Evolutionary conservation across 2,113 vertebrate species (phyloP).

Genomic region (Tragelaphus buxtoni): DNA sequence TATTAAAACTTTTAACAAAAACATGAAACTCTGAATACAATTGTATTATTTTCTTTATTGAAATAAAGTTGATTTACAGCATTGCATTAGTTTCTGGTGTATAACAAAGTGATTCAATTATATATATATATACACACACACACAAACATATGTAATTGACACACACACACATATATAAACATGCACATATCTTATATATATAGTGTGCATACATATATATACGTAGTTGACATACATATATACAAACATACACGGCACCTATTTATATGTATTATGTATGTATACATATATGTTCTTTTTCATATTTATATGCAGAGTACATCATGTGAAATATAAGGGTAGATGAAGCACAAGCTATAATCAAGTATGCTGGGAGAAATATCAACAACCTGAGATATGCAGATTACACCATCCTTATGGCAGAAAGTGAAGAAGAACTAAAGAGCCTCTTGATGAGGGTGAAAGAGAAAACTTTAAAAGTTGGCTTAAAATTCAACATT

Average conservation of each 20-base stretch:
- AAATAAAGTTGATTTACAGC: background rate
- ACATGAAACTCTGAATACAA: background rate
- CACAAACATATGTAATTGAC: background rate
- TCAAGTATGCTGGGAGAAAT: background rate
- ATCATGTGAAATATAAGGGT: background rate
- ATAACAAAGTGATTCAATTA: background rate
- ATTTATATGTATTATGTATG: background rate
- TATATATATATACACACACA: rapidly evolving
- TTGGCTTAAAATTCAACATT: no score
- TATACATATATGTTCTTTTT: background rate
- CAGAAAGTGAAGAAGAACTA: background rate
- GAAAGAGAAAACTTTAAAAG: no score
- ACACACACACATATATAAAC: background rate
- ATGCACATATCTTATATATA: background rate
- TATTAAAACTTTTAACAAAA: background rate
- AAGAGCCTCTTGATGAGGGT: no score
- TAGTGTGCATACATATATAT: background rate
- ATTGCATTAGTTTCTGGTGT: background rate
- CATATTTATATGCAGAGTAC: background rate
- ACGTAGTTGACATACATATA: background rate
- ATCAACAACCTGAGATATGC: background rate
- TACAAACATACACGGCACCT: background rate
- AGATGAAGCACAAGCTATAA: background rate
- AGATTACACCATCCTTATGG: background rate
- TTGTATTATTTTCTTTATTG: background rate